Evolutionary conservation across 1,140 invertebrate genomes (phyloP).

Genomic region (Colletes gigas): DNA sequence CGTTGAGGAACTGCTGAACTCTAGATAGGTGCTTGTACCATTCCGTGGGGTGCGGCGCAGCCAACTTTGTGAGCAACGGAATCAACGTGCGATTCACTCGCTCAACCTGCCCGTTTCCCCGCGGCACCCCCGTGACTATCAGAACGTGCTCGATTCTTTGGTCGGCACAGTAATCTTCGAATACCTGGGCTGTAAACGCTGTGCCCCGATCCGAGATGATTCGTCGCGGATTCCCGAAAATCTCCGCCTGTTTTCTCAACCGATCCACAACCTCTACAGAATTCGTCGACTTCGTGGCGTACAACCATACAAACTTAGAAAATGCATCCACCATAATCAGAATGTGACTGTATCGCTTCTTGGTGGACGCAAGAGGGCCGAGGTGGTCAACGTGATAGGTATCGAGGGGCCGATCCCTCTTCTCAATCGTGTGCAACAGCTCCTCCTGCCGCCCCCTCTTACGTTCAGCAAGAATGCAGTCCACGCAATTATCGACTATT

Average conservation of each 20-base stretch:
- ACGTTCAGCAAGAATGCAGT: neutral
- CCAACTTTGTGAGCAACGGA: neutral
- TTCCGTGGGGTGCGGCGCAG: neutral
- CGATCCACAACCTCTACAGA: neutral
- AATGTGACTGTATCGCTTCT: neutral
- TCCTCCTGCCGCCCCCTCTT: neutral
- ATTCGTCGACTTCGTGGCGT: neutral
- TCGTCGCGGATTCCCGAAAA: neutral
- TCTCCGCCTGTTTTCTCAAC: neutral
- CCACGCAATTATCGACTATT: neutral
- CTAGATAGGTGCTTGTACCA: neutral
- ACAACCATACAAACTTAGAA: constrained; percentile 4
- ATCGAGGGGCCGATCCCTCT: neutral
- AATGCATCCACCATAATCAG: neutral
- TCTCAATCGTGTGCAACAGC: neutral
- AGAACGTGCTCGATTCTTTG: neutral
- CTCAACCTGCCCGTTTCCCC: neutral
- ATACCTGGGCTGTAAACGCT: neutral
- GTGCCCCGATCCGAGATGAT: neutral
- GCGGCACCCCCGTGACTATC: neutral
- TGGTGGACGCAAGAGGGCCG: neutral
- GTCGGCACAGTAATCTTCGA: neutral
- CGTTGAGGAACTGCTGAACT: constrained; percentile 13
- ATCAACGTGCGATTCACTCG: neutral
- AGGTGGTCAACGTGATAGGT: neutral